Conservation (phyloP, 2,797 vertebrate genomes). For the Megaceryle alcyon region DNA sequence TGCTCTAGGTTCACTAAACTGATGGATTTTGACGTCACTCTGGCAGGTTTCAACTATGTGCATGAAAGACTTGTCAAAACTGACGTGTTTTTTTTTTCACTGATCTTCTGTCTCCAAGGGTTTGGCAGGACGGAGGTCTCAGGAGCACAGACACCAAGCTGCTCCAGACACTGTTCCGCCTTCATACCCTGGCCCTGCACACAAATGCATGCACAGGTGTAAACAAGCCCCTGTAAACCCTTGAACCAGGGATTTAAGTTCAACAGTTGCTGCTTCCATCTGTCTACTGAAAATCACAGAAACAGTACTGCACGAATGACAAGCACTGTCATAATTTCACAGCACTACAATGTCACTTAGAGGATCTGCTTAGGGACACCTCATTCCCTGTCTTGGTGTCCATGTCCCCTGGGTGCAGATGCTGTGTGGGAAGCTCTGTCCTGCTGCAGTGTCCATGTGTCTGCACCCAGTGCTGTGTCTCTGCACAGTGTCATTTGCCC, state of each 20-base stretch:
- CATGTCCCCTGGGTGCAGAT: rapidly evolving
- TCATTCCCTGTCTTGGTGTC: not conserved
- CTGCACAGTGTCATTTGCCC: not conserved
- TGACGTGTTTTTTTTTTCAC: not conserved
- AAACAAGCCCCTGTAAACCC: not conserved
- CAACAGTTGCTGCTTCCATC: not conserved
- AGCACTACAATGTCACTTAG: too few relatives aligned
- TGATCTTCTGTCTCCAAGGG: not conserved
- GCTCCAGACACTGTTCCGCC: not conserved
- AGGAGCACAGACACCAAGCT: not conserved
- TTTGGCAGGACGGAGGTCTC: not conserved
- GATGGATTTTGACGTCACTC: not conserved
- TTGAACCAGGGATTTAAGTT: not conserved
- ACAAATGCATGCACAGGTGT: too few relatives aligned
- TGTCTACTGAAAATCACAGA: not conserved
- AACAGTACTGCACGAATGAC: not conserved
- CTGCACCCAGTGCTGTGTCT: not conserved
- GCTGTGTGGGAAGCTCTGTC: not conserved
- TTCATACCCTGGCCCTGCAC: not conserved
- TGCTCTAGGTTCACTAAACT: not conserved
- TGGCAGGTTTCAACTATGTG: not conserved
- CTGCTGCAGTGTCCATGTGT: not conserved
- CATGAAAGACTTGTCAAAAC: not conserved
- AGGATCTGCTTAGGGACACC: not conserved
- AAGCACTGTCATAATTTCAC: rapidly evolving